Percentiles rank a stretch among this genome's conserved stretches.
phyloP scores from a whole-genome alignment of 53 echinoderm and acorn worm species.

The Henricia sp. region DNA sequence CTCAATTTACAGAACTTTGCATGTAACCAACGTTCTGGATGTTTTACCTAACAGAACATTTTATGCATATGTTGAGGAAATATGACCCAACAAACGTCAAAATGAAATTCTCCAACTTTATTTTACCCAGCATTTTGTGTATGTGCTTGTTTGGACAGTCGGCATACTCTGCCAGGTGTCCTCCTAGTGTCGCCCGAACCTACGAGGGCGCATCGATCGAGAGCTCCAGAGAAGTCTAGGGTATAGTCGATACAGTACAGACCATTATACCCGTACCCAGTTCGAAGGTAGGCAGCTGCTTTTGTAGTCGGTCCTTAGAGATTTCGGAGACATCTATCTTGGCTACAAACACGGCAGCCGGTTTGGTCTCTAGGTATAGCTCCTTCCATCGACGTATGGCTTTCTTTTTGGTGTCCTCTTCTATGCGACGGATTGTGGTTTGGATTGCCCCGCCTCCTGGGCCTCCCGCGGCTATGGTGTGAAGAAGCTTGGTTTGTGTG shows the following conservation, averaged over 20 bases:
- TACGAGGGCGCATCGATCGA: constrained; percentile 1
- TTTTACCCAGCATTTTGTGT: too few species aligned
- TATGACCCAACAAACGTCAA: too few species aligned
- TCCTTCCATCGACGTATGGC: not conserved
- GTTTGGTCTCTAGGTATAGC: not conserved
- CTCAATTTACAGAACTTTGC: too few species aligned
- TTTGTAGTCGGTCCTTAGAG: not conserved
- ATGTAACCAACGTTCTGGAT: too few species aligned
- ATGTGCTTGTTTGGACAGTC: constrained; percentile 8
- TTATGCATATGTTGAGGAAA: too few species aligned
- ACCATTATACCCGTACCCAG: not conserved
- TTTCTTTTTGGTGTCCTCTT: not conserved
- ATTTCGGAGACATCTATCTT: constrained; percentile 28
- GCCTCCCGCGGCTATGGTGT: not conserved
- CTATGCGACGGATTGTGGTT: constrained; percentile 1
- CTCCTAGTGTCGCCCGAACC: not conserved
- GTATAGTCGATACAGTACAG: constrained; percentile 42
- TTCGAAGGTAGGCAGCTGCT: not conserved
- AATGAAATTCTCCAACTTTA: too few species aligned
- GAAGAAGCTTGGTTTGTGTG: not conserved
- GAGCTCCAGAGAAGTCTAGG: constrained; percentile 13
- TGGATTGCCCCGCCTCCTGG: not conserved
- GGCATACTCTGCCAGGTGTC: constrained; percentile 31
- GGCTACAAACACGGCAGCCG: not conserved
- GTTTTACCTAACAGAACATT: too few species aligned